A percentile compares a stretch with the other conserved stretches of the same genome.
phyloP scores from a whole-genome alignment of 2,797 vertebrate genomes.

The Oryzias dopingdopingensis region DNA sequence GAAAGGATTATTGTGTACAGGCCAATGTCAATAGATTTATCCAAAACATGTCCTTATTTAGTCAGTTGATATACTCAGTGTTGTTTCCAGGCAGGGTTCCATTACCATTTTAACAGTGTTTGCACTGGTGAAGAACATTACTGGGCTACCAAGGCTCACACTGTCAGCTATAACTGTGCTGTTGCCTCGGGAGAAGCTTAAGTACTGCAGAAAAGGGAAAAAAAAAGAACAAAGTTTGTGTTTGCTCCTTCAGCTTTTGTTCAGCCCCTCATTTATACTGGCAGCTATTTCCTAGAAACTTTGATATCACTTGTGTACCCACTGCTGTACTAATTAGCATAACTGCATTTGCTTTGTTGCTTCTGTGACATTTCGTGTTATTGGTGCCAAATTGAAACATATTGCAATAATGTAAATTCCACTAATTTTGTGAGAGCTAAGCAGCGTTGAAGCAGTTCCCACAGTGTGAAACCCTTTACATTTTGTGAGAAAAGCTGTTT shows the following conservation, averaged over 20 bases:
- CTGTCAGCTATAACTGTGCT: no score
- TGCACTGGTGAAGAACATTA: no score
- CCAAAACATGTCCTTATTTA: constrained; percentile 41
- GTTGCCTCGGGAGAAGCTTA: constrained; percentile 45
- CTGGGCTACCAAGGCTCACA: no score
- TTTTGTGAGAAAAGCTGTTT: no score
- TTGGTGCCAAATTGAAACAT: constrained; percentile 32
- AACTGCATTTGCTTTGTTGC: constrained; percentile 34
- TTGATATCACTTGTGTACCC: constrained; percentile 39
- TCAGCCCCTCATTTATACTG: neutral
- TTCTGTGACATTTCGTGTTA: constrained; percentile 29
- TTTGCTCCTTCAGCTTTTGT: constrained; percentile 12
- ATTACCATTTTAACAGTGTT: no score
- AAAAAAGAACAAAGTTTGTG: constrained; percentile 31
- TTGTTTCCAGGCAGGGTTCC: constrained; percentile 22
- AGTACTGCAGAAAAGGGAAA: constrained; percentile 42
- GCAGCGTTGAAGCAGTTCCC: no score
- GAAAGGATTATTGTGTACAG: constrained; percentile 31
- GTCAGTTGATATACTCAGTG: constrained; percentile 16
- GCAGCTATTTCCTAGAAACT: constrained; percentile 33
- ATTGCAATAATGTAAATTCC: constrained; percentile 19
- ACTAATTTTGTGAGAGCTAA: neutral
- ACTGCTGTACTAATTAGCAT: constrained; percentile 32
- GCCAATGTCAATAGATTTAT: constrained; percentile 4
- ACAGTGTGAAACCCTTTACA: no score